Base-by-base conservation (phyloP, 2,113 vertebrate species). In the Cyanistes caeruleus region DNA sequence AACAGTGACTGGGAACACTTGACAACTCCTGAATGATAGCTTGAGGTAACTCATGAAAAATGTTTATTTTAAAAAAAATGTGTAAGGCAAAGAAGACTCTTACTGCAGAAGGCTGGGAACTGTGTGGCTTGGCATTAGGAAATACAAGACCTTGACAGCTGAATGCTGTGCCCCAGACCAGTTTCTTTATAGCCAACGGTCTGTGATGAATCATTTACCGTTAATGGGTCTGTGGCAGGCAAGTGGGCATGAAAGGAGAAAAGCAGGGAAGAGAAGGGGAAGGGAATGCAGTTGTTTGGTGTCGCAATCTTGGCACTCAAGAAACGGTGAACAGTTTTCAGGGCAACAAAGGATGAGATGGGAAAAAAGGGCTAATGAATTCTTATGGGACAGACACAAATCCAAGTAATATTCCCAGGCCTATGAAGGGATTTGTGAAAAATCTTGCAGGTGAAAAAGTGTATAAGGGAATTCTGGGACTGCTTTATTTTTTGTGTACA, bases 21-120 rank as follows among this genome's bases (percentile, higher is more conserved):
- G 74, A 56, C 64, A 82, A 35, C 88, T 93, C 65, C 80, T 98
- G 95, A 75, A 97, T 97, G 95, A 93, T 52, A 87, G 84, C 35
- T 83, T 97, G 89, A 98, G 93, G 96, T 98, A 95, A 96, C 52
- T 55, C 15, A 15, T 0, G 2, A 58, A 67, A 83, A 79, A 33
- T 0, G 0, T 63, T 84, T 22, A 13, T 84, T 33, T 49, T 5
- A 67, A 78, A 85, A 39, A 39, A 74, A 44, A 27, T 9, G 14
- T 59, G 21, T 56, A 55, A 24, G 48, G 11, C 18, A 37, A 60
- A 64, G 31, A 67, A n/a, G 23, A 28, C 37, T 73, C 17, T 41
- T 68, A 5, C 2, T 87, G 31, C 58, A 69, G 14, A 76, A 65
- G 76, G 46, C 67, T 83, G 72, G 91, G 83, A 82, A 46, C 48